phyloP scores from a whole-genome alignment of 2,113 vertebrate species.

The Nothocercus julius region DNA sequence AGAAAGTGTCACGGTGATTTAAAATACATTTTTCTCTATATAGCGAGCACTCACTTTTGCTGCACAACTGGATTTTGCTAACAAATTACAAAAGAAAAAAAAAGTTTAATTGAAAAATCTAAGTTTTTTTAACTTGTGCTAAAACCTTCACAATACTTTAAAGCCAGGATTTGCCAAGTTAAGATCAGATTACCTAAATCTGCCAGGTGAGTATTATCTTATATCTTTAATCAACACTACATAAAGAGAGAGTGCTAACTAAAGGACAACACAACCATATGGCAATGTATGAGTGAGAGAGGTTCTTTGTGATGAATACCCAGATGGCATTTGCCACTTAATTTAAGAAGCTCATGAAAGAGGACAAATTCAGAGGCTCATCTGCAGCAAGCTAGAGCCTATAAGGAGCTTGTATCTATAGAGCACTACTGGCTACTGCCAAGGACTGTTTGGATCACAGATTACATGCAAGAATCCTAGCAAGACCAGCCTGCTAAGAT shows the following conservation, averaged over 20 bases:
- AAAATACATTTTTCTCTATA: background rate
- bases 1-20: background rate
- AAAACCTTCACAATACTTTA: background rate
- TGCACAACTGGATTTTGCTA: background rate
- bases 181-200: background rate
- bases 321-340: background rate
- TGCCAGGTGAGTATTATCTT: background rate
- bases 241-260: background rate
- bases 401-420: background rate
- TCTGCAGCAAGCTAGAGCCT: background rate
- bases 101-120: background rate
- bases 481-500: background rate
- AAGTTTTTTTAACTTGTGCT: background rate
- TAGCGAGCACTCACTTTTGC: background rate
- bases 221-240: background rate
- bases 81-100: background rate
- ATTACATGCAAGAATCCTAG: background rate
- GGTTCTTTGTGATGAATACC: background rate
- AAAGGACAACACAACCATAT: rapidly evolving
- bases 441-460: rapidly evolving
- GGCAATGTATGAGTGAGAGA: background rate
- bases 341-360: background rate
- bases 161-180: background rate
- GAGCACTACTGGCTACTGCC: background rate
- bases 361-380: background rate